A percentile compares a stretch with the other conserved stretches of the same genome.
Evolutionary conservation across 2,797 vertebrate species (phyloP).

Genomic region (Tarsius wallacei): DNA sequence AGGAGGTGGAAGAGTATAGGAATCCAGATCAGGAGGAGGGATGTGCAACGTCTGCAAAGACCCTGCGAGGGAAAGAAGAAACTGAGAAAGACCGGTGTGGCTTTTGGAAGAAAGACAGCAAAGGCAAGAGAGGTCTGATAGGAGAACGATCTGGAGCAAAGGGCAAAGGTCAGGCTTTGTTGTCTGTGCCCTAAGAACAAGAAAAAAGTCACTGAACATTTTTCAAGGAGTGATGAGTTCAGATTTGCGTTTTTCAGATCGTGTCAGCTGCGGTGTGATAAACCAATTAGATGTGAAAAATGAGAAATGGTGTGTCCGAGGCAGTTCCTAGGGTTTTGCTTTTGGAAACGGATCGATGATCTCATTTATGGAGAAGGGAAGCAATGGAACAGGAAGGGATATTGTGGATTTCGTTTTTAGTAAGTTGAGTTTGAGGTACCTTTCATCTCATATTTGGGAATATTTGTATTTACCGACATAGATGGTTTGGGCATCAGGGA

Average conservation of each 20-base stretch:
- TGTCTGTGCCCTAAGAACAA: slow-evolving; percentile 20
- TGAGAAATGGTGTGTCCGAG: neutral
- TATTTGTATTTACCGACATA: neutral
- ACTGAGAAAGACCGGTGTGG: neutral
- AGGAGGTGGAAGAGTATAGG: neutral
- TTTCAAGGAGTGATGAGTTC: neutral
- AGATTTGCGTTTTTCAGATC: neutral
- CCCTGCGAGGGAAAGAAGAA: neutral
- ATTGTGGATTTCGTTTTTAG: slow-evolving; percentile 44
- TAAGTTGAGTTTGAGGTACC: slow-evolving; percentile 32
- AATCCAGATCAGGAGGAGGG: neutral
- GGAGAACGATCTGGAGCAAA: neutral
- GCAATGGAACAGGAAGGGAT: neutral
- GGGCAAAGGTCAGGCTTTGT: slow-evolving; percentile 2
- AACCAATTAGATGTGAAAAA: neutral
- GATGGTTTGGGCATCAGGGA: neutral
- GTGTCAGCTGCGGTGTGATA: neutral
- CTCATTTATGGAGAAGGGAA: slow-evolving; percentile 46
- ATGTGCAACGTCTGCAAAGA: neutral
- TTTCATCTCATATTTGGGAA: neutral
- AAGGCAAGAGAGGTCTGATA: neutral
- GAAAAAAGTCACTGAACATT: neutral
- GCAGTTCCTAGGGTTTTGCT: neutral
- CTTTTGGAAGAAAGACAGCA: neutral
- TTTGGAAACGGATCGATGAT: neutral